Conservation (phyloP, 2,888 invertebrate genomes). For the Caenorhabditis sp. region DNA sequence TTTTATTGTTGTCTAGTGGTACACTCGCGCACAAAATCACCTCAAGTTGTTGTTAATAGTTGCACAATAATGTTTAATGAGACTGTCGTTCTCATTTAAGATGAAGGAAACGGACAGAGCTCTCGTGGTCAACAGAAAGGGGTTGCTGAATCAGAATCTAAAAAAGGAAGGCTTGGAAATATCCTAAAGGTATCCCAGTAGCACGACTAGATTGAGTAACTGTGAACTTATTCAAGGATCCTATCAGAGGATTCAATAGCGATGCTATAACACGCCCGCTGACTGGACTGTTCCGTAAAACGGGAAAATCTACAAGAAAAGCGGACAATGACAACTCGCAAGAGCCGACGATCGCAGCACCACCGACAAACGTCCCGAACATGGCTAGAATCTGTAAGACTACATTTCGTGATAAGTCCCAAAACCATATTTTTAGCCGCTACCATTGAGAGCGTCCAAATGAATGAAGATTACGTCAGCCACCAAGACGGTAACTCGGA, state of each 20-base stretch:
- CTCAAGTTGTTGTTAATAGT: constrained; percentile 1
- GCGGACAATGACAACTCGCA: constrained; percentile 55
- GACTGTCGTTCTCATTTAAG: constrained; percentile 45
- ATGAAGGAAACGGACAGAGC: constrained; percentile 67
- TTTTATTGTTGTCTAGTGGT: constrained; percentile 49
- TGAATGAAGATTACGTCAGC: constrained; percentile 31
- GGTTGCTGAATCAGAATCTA: constrained; percentile 53
- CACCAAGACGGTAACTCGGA: constrained; percentile 35
- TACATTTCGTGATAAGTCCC: background rate
- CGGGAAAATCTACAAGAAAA: constrained; percentile 66
- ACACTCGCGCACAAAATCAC: constrained; percentile 31
- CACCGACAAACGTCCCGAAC: constrained; percentile 53
- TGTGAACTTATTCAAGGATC: constrained; percentile 36
- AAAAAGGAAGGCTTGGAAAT: constrained; percentile 62
- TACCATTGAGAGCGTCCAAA: constrained; percentile 53
- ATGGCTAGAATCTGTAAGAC: constrained; percentile 48
- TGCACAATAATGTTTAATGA: background rate
- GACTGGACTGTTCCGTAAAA: constrained; percentile 75
- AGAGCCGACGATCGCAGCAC: constrained; percentile 36
- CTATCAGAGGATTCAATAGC: constrained; percentile 65
- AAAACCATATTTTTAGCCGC: constrained; percentile 36
- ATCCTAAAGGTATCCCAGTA: constrained; percentile 47
- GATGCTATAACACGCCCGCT: constrained; percentile 78
- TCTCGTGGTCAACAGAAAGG: constrained; percentile 73
- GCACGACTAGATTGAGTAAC: too few relatives aligned